Percentiles rank a stretch among this genome's conserved stretches.
Evolutionary conservation across 1,140 invertebrate species (phyloP).

Genomic region (Hycleus cichorii): DNA sequence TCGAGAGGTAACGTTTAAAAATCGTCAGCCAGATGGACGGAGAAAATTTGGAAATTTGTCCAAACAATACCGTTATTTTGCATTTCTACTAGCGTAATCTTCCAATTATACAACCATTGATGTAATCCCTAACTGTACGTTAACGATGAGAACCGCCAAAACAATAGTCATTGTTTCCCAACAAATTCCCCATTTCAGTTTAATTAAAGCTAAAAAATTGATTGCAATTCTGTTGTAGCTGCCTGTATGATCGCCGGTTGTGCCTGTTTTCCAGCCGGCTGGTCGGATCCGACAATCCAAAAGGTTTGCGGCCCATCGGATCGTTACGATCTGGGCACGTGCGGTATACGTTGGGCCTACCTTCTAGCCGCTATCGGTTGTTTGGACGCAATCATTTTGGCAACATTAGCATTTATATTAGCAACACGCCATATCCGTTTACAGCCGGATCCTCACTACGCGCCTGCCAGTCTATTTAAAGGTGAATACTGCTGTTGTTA

Average conservation of each 20-base stretch:
- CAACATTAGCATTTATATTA: constrained; percentile 88
- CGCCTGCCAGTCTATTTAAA: constrained; percentile 51
- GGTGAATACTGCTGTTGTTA: constrained; percentile 38
- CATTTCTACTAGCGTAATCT: too few species aligned
- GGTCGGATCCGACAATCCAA: constrained; percentile 75
- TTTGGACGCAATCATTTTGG: constrained; percentile 81
- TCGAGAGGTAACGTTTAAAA: too few species aligned
- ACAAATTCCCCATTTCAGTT: too few species aligned
- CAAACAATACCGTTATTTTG: too few species aligned
- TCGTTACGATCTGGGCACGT: constrained; percentile 69
- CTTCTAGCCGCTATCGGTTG: constrained; percentile 87
- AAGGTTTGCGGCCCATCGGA: constrained; percentile 80
- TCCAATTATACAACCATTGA: too few species aligned
- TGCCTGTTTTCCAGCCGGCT: constrained; percentile 86
- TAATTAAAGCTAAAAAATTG: too few species aligned
- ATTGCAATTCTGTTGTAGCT: constrained; percentile 50
- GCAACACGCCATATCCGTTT: constrained; percentile 80
- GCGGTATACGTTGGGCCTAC: constrained; percentile 91
- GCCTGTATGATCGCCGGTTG: constrained; percentile 76
- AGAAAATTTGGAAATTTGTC: too few species aligned
- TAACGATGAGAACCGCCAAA: too few species aligned
- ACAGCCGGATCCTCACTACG: constrained; percentile 71
- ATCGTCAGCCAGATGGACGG: too few species aligned
- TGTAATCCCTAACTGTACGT: too few species aligned
- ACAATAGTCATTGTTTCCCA: too few species aligned